Evolutionary conservation across 2,888 invertebrate species (phyloP).

Genomic region (Phania funesta): DNA sequence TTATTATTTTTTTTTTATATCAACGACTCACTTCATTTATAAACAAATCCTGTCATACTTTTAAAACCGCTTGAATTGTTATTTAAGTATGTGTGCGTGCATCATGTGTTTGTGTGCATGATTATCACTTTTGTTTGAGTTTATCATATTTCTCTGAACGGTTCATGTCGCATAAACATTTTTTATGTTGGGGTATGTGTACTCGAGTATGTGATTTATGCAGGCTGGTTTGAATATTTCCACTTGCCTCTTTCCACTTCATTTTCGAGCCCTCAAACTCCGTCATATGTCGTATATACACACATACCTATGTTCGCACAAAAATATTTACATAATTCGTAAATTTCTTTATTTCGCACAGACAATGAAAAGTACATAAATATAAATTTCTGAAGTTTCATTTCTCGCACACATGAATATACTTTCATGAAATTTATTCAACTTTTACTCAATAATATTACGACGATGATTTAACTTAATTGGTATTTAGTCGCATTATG

Average conservation of each 20-base stretch:
- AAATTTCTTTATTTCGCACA: slow-evolving; percentile 21
- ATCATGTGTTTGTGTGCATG: neutral
- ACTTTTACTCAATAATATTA: slow-evolving; percentile 12
- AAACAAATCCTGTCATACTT: slow-evolving; percentile 60
- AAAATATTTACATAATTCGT: neutral
- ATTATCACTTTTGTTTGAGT: neutral
- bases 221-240: neutral
- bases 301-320: too few relatives aligned
- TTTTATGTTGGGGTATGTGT: neutral
- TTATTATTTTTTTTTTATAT: slow-evolving; percentile 25
- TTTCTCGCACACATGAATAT: neutral
- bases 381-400: neutral
- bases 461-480: slow-evolving; percentile 24
- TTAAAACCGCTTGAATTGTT: slow-evolving; percentile 51
- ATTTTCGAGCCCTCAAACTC: neutral
- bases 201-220: neutral
- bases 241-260: neutral
- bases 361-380: slow-evolving; percentile 4
- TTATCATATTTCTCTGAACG: slow-evolving; percentile 40
- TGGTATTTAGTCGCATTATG: slow-evolving; percentile 3
- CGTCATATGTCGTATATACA: neutral
- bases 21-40: slow-evolving; percentile 47
- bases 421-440: slow-evolving; percentile 4
- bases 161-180: slow-evolving; percentile 60
- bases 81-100: slow-evolving; percentile 23